Base-by-base conservation (phyloP, 2,113 vertebrate species). In the Lepisosteus osseus region DNA sequence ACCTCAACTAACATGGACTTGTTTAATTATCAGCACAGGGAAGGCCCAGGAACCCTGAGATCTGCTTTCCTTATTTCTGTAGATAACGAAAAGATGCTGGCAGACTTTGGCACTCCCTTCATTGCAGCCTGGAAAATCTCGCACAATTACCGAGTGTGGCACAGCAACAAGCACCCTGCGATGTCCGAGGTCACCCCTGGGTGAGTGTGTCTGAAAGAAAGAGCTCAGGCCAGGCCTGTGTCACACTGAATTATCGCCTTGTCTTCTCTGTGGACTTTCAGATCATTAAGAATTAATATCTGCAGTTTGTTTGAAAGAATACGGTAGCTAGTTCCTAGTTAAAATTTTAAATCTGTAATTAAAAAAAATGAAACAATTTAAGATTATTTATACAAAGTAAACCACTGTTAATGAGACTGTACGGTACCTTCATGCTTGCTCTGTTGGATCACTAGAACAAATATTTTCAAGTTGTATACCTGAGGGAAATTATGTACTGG, bases 71-170 rank as follows among this genome's bases (percentile, higher is more conserved):
- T 77, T 76, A 41, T 74, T 77, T 75, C 70, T 54, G 62, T 87
- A 99, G 97, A 98, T 74, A 96, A 93, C 5, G 97, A 99, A 79
- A 92, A 95, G 86, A 90, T 94, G 72, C 72, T 98, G 72, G 92
- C 95, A 0, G 97, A 99, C 82, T 99, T 95, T 0, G 96, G 97
- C 42, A 84, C 83, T 0, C 77, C 89, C 0, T 99, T 99, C 83
- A 75, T 95, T 72, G 57, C 90, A 0, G 93, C 95, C 6, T 99
- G 97, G 97, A 99, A 91, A 84, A 95, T 94, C 66, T 95, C 94
- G 9, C 97, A 99, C 89, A 99, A 97, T 89, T 97, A 94, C 85
- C 90, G 96, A 73, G 93, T 98, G 2, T 99, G 97, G 97, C 92
- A 90, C 79, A 96, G 95, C 90, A 97, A 97, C 90, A 95, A 93